Evolutionary conservation across 2,113 vertebrate genomes (phyloP).

Genomic region (Oplegnathus fasciatus): DNA sequence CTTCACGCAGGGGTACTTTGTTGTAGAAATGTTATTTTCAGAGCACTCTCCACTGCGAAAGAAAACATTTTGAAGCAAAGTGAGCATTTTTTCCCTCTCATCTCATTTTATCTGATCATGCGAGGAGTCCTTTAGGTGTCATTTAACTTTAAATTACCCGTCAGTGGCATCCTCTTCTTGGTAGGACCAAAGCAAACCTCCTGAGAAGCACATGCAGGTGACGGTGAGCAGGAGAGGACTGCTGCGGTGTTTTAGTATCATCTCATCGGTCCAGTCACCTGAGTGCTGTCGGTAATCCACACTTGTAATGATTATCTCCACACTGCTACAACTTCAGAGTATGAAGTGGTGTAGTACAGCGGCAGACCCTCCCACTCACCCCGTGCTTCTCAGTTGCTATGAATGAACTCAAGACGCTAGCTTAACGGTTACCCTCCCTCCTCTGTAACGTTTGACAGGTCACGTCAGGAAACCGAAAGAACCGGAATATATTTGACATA

Average conservation of each 20-base stretch:
- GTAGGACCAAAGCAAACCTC: conserved; percentile 90
- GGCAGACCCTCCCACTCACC: conserved; percentile 66
- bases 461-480: not conserved
- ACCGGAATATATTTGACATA: too few relatives aligned
- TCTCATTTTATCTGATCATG: too few relatives aligned
- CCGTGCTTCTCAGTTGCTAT: not conserved
- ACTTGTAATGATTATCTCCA: conserved; percentile 24
- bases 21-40: conserved; percentile 92
- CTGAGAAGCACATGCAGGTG: conserved; percentile 82
- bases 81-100: not conserved
- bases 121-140: not conserved
- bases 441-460: not conserved
- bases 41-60: conserved; percentile 89
- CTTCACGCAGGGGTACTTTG: conserved; percentile 92
- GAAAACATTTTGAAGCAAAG: not conserved
- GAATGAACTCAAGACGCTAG: conserved; percentile 5
- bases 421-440: not conserved
- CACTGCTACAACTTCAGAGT: conserved; percentile 25
- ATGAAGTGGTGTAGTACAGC: not conserved
- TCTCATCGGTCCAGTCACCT: conserved; percentile 69
- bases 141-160: conserved; percentile 79
- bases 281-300: conserved; percentile 38
- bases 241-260: conserved; percentile 67
- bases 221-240: conserved; percentile 73
- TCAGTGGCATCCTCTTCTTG: conserved; percentile 87